A percentile compares a stretch with the other conserved stretches of the same genome.
Evolutionary conservation across 2,113 vertebrate species (phyloP).

Genomic region (Atractosteus spatula): DNA sequence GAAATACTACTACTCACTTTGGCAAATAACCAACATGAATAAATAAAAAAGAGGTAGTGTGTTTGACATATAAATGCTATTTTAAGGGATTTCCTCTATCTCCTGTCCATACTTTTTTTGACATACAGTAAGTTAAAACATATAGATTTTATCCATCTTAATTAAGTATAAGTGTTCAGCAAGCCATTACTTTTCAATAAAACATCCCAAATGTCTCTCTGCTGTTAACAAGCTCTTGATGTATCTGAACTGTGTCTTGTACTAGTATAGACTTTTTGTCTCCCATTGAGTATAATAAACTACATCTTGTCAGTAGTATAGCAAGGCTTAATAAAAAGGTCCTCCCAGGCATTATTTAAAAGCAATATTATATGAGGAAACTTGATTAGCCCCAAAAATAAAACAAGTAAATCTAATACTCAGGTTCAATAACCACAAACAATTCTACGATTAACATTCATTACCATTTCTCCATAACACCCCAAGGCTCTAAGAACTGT

Average conservation of each 20-base stretch:
- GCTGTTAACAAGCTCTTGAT: background rate
- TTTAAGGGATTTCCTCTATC: too few species aligned
- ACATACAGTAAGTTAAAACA: too few species aligned
- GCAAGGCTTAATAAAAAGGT: slow-evolving; percentile 40
- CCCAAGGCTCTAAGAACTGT: slow-evolving; percentile 42
- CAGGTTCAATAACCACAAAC: slow-evolving; percentile 63
- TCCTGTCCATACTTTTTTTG: too few species aligned
- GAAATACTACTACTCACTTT: too few species aligned
- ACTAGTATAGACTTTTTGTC: background rate
- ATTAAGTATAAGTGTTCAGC: too few species aligned
- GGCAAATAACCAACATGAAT: too few species aligned
- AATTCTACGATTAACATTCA: slow-evolving; percentile 73
- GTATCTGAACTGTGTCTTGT: background rate
- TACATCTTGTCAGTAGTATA: slow-evolving; percentile 41
- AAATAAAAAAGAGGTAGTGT: too few species aligned
- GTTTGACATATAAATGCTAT: too few species aligned
- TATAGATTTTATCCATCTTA: too few species aligned
- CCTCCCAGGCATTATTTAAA: slow-evolving; percentile 57
- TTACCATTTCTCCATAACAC: slow-evolving; percentile 58
- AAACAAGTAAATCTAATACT: slow-evolving; percentile 67
- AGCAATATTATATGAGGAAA: slow-evolving; percentile 65
- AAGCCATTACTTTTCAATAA: background rate
- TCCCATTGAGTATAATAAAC: background rate
- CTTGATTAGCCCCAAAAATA: slow-evolving; percentile 60
- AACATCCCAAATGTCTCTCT: background rate